Conservation (phyloP, 2,113 vertebrate species). For the Scytalopus superciliaris region DNA sequence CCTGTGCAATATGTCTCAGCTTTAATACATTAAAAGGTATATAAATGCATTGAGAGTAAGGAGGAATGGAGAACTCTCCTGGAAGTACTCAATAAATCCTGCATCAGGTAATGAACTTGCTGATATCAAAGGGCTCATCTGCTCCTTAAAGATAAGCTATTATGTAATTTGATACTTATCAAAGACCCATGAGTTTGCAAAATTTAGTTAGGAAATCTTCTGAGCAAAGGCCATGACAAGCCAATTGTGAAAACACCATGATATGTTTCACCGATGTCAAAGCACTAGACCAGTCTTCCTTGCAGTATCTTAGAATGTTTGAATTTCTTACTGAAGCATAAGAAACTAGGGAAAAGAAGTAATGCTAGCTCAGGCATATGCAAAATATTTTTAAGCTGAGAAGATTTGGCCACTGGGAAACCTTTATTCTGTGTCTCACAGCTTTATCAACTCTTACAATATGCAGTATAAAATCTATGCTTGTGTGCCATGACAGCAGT, state of each 20-base stretch:
- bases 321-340: not conserved
- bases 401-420: not conserved
- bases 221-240: not conserved
- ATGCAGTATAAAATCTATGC: not conserved
- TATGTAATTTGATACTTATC: not conserved
- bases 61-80: not conserved
- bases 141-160: not conserved
- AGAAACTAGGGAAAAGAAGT: not conserved
- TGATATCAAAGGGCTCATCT: not conserved
- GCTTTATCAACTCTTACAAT: not conserved
- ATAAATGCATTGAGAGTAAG: slow-evolving; percentile 36
- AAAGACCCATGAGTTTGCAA: not conserved
- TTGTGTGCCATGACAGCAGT: not conserved
- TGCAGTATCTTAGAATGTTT: not conserved
- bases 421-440: not conserved
- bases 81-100: slow-evolving; percentile 51
- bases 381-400: not conserved
- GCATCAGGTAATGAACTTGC: not conserved
- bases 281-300: not conserved
- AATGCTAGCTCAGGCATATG: not conserved
- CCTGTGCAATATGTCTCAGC: not conserved
- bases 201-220: not conserved
- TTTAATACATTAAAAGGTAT: slow-evolving; percentile 33
- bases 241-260: not conserved
- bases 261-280: not conserved